A percentile compares a stretch with the other conserved stretches of the same genome.
phyloP scores from a whole-genome alignment of 2,888 invertebrate genomes.

The Amaurobius ferox region DNA sequence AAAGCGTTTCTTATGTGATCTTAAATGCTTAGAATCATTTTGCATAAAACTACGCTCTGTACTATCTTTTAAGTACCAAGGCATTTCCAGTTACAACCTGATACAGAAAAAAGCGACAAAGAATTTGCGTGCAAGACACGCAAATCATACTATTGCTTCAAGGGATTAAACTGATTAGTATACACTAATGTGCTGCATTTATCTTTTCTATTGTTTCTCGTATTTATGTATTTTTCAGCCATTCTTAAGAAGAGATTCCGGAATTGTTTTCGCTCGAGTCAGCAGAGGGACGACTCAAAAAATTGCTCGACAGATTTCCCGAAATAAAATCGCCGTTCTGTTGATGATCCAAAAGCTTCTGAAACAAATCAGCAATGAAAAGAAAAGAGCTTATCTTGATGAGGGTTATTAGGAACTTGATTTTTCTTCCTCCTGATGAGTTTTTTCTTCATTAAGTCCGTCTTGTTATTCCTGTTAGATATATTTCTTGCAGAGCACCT shows the following conservation, averaged over 20 bases:
- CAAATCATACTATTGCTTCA: background rate
- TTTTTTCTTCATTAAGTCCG: constrained; percentile 21
- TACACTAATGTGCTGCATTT: constrained; percentile 37
- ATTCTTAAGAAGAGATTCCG: constrained; percentile 1
- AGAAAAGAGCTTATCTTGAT: constrained; percentile 45
- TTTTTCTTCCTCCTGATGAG: constrained; percentile 3
- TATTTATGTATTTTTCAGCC: background rate
- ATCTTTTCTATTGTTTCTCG: constrained; percentile 37
- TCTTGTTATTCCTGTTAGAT: constrained; percentile 1
- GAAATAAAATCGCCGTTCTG: background rate
- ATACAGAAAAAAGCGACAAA: background rate
- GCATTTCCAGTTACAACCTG: background rate
- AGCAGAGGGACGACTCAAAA: constrained; percentile 20
- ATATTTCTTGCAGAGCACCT: background rate
- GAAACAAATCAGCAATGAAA: constrained; percentile 14
- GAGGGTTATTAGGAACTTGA: constrained; percentile 27
- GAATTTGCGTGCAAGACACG: background rate
- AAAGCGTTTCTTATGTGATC: too few species aligned
- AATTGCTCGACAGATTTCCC: constrained; percentile 8
- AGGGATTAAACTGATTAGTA: constrained; percentile 55
- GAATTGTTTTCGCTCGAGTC: constrained; percentile 18
- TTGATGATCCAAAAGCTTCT: constrained; percentile 9
- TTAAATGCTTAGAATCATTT: too few species aligned
- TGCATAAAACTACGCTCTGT: too few species aligned
- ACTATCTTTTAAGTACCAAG: too few species aligned